These are phyloP conservation scores for Alligator sinensis DNA, from an alignment of 2,113 vertebrate genomes.

Conservation along the genomic window DNA sequence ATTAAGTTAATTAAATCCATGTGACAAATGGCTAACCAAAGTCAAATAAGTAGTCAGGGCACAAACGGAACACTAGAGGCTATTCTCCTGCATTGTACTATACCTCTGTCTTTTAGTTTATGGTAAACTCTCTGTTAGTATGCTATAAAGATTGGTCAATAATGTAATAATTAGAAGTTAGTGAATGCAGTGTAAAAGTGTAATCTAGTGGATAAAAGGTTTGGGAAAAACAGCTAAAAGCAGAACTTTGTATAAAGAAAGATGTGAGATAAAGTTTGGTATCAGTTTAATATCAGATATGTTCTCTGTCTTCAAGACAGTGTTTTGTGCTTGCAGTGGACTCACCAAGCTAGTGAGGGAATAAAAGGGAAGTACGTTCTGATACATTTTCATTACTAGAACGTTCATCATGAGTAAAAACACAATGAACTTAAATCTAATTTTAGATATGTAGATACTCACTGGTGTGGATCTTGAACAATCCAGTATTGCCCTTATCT, in stretches of 20 bases:
- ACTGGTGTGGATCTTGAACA: not conserved
- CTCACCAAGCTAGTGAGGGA: not conserved
- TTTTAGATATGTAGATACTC: not conserved
- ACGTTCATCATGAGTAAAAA: not conserved
- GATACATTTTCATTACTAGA: not conserved
- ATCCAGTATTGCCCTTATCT: not conserved
- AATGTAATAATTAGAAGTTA: not conserved
- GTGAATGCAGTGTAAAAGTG: not conserved
- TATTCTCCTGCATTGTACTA: not conserved
- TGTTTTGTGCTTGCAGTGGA: not conserved
- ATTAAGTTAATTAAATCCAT: not conserved
- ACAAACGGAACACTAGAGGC: not conserved
- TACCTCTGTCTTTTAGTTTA: not conserved
- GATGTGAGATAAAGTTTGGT: not conserved
- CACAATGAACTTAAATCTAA: not conserved
- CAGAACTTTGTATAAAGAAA: not conserved
- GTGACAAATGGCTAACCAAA: not conserved
- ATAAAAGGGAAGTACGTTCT: not conserved
- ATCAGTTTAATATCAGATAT: not conserved
- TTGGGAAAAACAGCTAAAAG: constrained; percentile 14
- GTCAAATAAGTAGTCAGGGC: not conserved
- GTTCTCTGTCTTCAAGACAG: not conserved
- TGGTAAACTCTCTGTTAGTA: not conserved
- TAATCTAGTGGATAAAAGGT: not conserved
- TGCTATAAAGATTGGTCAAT: not conserved